Base-by-base conservation (phyloP, 2,113 vertebrate species). In the Corvus hawaiiensis region DNA sequence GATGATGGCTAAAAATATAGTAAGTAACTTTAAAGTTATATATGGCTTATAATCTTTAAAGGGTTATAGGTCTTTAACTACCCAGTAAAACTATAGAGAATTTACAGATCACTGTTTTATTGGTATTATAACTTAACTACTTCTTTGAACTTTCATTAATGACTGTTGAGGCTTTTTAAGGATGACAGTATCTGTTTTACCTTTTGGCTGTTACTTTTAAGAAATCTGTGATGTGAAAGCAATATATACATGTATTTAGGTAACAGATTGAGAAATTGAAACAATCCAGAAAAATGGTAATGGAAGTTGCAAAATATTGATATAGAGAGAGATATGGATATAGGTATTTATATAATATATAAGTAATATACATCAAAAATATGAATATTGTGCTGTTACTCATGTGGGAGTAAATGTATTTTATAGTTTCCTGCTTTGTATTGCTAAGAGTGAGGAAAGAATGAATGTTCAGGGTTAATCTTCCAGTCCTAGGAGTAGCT, bases 31-130 rank as follows among this genome's bases (percentile, higher is more conserved):
- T 90, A 66, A 87, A 78, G 44, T 95, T 94, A 93, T 94, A 93
- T 97, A 92, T 90, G 55, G 69, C 19, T 86, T 92, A 56, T 73
- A 90, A 87, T 96, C 46, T 89, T 94, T 93, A 92, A 26, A 81
- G 58, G 52, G 48, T 92, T 95, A 94, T 71, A 87, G 94, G 66
- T 94, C 85, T 97, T 93, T 93, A 97, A 95, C 56, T 88, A 52
- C 44, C 35, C 61, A 62, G 78, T 97, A 97, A 95, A 93, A 75
- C 55, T 67, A 74, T 46, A 87, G 94, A 85, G 68, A 95, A 96
- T 94, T 97, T 96, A 91, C 73, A 92, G 91, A 82, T 88, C 30
- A 8, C 43, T 69, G 10, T 87, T 98, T 94, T 90, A 93, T 84
- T 96, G 84, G 28, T 46, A 22, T 84, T 84, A 80, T 90, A 96